Evolutionary conservation across 2,888 invertebrate species (phyloP), one percentile per base, ranked within the genome.

Genomic region (Neocrepidodera transversa): DNA sequence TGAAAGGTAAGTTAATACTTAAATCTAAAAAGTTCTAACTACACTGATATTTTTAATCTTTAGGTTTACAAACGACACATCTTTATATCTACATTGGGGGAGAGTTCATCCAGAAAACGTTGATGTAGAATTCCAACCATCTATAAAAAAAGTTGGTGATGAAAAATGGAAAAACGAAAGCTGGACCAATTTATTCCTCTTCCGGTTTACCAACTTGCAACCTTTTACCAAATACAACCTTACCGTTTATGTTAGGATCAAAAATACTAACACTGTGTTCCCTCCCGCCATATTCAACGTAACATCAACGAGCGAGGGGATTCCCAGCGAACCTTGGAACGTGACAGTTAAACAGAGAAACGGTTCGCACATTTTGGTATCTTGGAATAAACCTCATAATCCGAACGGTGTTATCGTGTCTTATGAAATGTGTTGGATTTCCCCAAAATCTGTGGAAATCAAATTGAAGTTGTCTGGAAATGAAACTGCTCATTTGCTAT

Each of bases 161-260:
- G 65, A 72, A 2, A 75, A 77, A 1, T 91, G 91, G 86, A 78
- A 70, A 1, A 87, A 86, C 71, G 80, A 81, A 23, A 79, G 80
- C 0, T 92, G 91, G 91, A 86, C 83, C 2, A 82, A 84, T 18
- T 83, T 84, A 2, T 84, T 82, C 18, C 82, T 80, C 55, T 84
- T 80, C 74, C 84, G 83, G 38, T 92, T 93, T 70, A 82, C 80
- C 0, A 77, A 84, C 51, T 79, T 93, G 43, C 81, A 84, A 61
- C 87, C 93, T 0, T 90, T 81, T 70, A 91, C 91, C 0, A 81
- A 82, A n/a, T 93, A 93, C 74, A 91, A 91, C 67, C 83, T 92
- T 60, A 92, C 92, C 0, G 88, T 93, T 49, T 92, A 87, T 76
- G 89, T 91, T 0, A 81, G 85, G 53, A 81, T 83, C 63, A 84